phyloP scores from a whole-genome alignment of 2,113 vertebrate species.

The Cyanoderma ruficeps region DNA sequence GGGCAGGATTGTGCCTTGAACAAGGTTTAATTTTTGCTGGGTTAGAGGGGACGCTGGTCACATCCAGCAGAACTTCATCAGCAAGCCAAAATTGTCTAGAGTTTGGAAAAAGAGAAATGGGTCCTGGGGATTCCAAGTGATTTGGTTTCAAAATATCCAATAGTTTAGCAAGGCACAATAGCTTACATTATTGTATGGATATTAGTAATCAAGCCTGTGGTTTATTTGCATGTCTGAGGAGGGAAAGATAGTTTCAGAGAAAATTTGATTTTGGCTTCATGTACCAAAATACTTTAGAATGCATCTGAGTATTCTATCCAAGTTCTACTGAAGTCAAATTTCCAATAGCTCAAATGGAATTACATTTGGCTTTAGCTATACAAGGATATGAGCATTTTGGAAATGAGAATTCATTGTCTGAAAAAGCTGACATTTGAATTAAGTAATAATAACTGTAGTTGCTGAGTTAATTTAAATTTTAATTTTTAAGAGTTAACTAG shows the following conservation, averaged over 20 bases:
- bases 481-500: background rate
- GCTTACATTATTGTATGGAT: background rate
- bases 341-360: background rate
- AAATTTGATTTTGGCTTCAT: background rate
- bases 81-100: background rate
- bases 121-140: background rate
- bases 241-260: background rate
- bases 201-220: background rate
- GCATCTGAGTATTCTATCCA: background rate
- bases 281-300: background rate
- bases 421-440: background rate
- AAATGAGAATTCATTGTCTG: background rate
- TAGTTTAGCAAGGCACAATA: background rate
- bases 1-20: background rate
- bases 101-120: background rate
- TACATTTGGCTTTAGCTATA: background rate
- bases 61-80: background rate
- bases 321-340: background rate
- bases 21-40: background rate
- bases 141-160: background rate
- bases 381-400: background rate
- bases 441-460: background rate
- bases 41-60: background rate
- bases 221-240: background rate
- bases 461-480: background rate